Evolutionary conservation across 2,113 vertebrate species (phyloP), one percentile per base, ranked within the genome.

Genomic region (Macheiramphus alcinus): DNA sequence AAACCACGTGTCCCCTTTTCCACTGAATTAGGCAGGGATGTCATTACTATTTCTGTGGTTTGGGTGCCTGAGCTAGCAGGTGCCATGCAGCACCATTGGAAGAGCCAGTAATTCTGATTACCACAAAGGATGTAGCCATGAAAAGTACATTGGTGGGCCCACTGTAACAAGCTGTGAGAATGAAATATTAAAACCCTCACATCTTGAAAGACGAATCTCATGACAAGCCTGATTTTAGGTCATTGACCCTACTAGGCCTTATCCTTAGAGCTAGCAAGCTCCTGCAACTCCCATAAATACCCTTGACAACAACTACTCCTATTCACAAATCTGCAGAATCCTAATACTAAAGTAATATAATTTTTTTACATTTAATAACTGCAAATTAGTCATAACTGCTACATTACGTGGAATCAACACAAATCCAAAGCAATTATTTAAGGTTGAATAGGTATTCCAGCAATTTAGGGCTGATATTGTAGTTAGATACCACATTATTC

Each of bases 361-460:
- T 2, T 12, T 56, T 59, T 76, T 90, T 76, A 63, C 36, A 32
- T 48, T 66, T 79, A 75, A 34, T 80, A 85, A 58, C 73, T 62
- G 45, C 45, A 73, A 48, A 56, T 92, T 81, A 85, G 80, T 88
- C 56, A 75, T 52, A 87, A 45, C 65, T 92, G 25, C 71, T 86
- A 82, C 9, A 4, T 80, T 80, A 63, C 89, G 89, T 89, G 53
- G 16, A 91, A 79, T 58, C 86, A 95, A 73, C 80, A 91, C 22
- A 87, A 92, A 95, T 72, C 27, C 62, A 87, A 93, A 80, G 84
- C 62, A 93, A 75, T 85, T 91, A 68, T 87, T 94, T 75, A 56
- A 75, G 65, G 13, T 4, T 75, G 45, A 53, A 32, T 82, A 65
- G 38, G 19, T 72, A 73, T 71, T 83, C 38, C 43, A 50, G 82